Conservation (phyloP, 1,140 invertebrate genomes). For the Nilaparvata lugens region DNA sequence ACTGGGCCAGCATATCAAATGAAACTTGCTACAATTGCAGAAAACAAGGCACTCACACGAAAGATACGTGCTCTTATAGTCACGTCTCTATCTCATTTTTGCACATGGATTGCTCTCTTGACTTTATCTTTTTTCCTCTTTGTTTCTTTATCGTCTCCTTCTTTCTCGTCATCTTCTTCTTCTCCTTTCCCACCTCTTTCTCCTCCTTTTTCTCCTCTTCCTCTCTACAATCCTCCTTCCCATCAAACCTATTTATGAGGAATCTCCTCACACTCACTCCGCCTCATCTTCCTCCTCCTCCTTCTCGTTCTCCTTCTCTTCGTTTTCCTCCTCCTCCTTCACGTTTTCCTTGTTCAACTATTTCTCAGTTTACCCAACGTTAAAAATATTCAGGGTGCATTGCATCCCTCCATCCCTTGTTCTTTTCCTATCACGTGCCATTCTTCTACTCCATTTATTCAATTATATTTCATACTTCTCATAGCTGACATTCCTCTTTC, state of each 20-base stretch:
- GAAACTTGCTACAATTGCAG: no score
- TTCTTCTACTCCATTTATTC: not conserved
- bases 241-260: no score
- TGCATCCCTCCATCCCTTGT: no score
- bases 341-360: no score
- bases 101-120: no score
- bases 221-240: not conserved
- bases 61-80: no score
- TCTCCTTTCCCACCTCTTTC: not conserved
- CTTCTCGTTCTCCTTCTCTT: not conserved
- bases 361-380: no score
- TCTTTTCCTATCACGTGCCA: not conserved
- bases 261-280: not conserved
- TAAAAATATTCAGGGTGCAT: no score
- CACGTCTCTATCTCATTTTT: no score
- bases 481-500: not conserved
- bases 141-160: not conserved
- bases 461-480: not conserved
- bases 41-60: no score
- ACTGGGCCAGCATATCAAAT: no score
- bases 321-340: not conserved
- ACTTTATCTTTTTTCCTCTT: no score
- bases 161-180: conserved; percentile 1
- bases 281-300: not conserved
- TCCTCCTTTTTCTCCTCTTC: not conserved